Conservation (phyloP, 2,888 invertebrate genomes). For the Caradrina clavipalpis region DNA sequence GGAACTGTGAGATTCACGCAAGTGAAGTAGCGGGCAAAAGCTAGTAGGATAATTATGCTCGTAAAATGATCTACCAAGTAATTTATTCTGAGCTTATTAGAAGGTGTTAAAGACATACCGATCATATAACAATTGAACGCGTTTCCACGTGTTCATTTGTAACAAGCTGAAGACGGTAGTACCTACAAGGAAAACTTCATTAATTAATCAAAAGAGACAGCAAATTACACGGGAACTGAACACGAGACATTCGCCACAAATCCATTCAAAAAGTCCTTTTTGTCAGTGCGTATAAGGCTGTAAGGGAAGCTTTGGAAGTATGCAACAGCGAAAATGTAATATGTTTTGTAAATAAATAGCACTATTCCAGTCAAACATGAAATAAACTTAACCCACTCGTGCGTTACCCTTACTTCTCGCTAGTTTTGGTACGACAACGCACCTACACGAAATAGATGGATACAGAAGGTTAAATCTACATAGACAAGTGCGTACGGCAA, state of each 20-base stretch:
- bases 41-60: too few species aligned
- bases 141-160: too few species aligned
- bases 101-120: too few species aligned
- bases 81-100: too few species aligned
- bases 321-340: not conserved
- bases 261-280: not conserved
- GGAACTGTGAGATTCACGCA: too few species aligned
- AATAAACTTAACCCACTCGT: conserved; percentile 7
- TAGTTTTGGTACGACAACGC: conserved; percentile 31
- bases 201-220: too few species aligned
- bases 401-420: conserved; percentile 22
- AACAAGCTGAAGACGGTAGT: too few species aligned
- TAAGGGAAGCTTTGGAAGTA: not conserved
- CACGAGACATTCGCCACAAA: not conserved
- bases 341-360: conserved; percentile 18
- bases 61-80: too few species aligned
- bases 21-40: too few species aligned
- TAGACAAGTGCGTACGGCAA: too few species aligned
- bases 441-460: conserved; percentile 10
- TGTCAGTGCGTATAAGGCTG: not conserved
- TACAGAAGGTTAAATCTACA: not conserved
- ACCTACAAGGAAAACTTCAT: not conserved
- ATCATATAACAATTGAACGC: too few species aligned
- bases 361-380: not conserved
- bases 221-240: too few species aligned